Evolutionary conservation across 1,140 invertebrate species (phyloP), one percentile per base, ranked within the genome.

Genomic region (Acromyrmex charruanus): DNA sequence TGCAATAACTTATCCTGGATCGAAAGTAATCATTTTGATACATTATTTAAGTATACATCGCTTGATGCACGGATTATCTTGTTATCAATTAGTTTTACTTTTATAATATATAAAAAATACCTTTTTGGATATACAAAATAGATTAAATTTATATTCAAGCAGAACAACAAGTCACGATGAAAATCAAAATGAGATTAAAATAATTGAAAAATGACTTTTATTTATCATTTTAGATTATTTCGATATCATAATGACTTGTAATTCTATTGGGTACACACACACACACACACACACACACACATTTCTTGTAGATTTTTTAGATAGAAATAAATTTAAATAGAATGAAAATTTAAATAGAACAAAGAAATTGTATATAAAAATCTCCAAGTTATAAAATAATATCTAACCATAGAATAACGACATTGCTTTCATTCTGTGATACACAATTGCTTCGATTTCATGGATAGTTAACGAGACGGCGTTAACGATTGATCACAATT

Each of bases 21-120:
- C 84, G 86, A 66, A 75, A 88, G 44, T 10, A 31, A 63, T 77
- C 51, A 35, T 55, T 39, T 55, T 3, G 49, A 55, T 21, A 10
- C 18, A 55, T 35, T 14, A 25, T 35, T 1, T 7, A 16, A 44
- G 16, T 63, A 28, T 14, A 21, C 3, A 3, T 28, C 39, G 25
- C 3, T 31, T 9, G 2, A 16, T 6, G 2, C 39, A 31, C 0
- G 1, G 10, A 16, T 28, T 28, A 61, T 77, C 16, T 12, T 39
- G 39, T 58, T 18, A 31, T 49, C 18, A 21, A 44, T 7, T 39
- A 66, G 3, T 35, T 55, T 80, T 21, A 25, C n/a, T 25, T 35
- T 39, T n/a, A 39, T n/a, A 25, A 1, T 44, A 44, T 61, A 51
- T 31, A 31, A 31, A 9, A 49, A 44, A 10, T 61, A 61, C 35